Conservation (phyloP, 1,140 invertebrate genomes). For the Drosophila sturtevanti region DNA sequence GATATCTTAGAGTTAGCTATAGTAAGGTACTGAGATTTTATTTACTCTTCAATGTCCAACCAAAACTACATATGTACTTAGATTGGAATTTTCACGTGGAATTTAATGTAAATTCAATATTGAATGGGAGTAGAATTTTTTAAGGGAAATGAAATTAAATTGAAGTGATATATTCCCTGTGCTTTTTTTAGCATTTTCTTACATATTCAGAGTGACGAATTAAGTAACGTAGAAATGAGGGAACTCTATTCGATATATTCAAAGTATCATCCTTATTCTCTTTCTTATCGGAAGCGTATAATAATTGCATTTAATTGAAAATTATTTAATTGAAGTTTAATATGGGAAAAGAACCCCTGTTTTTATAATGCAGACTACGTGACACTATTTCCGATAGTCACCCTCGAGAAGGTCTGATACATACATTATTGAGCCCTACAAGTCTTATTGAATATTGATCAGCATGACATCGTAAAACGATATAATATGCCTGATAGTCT, state of each 20-base stretch:
- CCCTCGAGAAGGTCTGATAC: neutral
- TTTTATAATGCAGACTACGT: neutral
- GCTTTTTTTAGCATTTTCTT: neutral
- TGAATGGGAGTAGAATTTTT: neutral
- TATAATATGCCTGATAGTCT: neutral
- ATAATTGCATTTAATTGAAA: neutral
- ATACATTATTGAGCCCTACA: neutral
- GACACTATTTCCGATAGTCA: neutral
- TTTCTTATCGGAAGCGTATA: neutral
- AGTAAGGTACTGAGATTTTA: no score
- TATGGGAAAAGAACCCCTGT: neutral
- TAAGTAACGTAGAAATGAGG: no score
- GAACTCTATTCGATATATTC: neutral
- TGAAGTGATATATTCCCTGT: neutral
- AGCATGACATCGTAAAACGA: neutral
- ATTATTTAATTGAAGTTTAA: constrained; percentile 2
- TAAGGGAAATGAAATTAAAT: no score
- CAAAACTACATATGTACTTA: neutral
- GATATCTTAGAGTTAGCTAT: no score
- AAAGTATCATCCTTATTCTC: neutral
- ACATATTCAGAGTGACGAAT: no score
- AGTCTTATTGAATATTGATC: neutral
- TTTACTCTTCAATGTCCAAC: no score
- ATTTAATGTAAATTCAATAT: neutral
- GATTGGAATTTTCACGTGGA: neutral